These are phyloP conservation scores for Gallinago undulata DNA, from an alignment of 2,113 vertebrate genomes.

Conservation along the genomic window DNA sequence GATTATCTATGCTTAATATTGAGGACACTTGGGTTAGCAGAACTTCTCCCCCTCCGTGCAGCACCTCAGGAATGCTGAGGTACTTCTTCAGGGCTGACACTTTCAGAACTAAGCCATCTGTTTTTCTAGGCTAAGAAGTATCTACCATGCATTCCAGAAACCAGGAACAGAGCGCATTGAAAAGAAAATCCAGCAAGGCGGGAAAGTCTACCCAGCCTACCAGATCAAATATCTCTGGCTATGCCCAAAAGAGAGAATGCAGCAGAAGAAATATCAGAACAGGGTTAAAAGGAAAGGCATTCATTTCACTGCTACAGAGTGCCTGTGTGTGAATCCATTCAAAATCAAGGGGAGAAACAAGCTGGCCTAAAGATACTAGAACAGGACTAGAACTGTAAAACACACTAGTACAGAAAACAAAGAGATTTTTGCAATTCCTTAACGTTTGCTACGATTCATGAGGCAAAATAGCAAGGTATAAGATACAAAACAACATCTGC, in stretches of 20 bases:
- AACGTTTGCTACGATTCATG: neutral
- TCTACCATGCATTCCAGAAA: neutral
- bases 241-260: neutral
- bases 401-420: neutral
- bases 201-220: neutral
- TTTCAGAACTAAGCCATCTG: neutral
- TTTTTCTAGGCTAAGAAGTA: neutral
- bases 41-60: neutral
- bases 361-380: neutral
- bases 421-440: neutral
- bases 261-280: neutral
- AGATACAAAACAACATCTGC: neutral
- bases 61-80: neutral
- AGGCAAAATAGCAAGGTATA: neutral
- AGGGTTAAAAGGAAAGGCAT: neutral
- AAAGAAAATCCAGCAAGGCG: neutral
- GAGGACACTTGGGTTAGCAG: neutral
- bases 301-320: neutral
- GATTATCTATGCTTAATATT: neutral
- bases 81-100: neutral
- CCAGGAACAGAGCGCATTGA: neutral
- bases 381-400: neutral
- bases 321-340: neutral
- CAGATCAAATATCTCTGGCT: neutral
- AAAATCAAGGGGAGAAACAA: neutral